These are phyloP conservation scores for Bombus affinis DNA, from an alignment of 1,140 invertebrate genomes.

Conservation along the genomic window DNA sequence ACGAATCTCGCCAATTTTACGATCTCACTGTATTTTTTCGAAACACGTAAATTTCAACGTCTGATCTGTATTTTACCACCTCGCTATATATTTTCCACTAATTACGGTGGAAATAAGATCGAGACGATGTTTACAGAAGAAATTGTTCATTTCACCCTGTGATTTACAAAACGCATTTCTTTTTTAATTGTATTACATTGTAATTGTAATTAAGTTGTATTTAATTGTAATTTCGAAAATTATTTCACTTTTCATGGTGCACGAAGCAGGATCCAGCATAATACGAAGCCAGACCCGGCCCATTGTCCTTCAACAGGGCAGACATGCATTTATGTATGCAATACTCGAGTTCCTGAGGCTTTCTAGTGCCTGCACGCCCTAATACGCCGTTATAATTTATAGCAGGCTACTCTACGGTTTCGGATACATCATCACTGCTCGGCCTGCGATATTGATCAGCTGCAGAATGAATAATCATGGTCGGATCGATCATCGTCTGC, in stretches of 20 bases:
- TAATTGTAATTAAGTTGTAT: no score
- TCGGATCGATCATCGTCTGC: neutral
- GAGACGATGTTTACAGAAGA: no score
- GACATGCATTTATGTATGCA: conserved; percentile 51
- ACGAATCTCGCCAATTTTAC: no score
- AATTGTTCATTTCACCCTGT: no score
- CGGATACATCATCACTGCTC: conserved; percentile 18
- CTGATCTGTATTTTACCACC: no score
- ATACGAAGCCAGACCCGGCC: neutral
- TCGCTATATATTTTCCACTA: no score
- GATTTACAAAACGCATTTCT: no score
- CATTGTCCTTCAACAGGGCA: neutral
- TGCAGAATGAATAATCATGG: neutral
- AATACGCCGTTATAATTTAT: conserved; percentile 44
- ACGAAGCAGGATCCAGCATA: neutral
- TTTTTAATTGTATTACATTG: no score
- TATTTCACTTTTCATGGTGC: neutral
- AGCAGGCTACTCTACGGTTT: conserved; percentile 12
- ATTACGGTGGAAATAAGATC: no score
- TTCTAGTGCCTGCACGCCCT: neutral
- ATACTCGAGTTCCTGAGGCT: conserved; percentile 8
- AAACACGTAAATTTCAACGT: no score
- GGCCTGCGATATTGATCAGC: conserved; percentile 12
- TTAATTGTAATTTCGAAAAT: neutral
- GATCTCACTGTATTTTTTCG: no score